A percentile compares a stretch with the other conserved stretches of the same genome.
Evolutionary conservation across 2,113 vertebrate species (phyloP).

Genomic region (Anseranas semipalmata): DNA sequence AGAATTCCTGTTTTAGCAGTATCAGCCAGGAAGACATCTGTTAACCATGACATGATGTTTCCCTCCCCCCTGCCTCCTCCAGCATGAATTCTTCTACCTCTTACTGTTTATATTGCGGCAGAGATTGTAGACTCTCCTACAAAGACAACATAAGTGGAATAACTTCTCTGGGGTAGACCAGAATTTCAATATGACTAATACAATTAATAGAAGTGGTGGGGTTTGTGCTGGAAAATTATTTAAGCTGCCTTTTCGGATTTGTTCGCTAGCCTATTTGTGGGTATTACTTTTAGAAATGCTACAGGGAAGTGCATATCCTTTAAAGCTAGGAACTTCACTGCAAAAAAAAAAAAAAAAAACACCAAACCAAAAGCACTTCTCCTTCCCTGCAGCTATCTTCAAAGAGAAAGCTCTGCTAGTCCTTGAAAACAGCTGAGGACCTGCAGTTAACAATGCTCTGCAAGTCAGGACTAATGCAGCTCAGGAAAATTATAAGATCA

Average conservation of each 20-base stretch:
- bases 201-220: not conserved
- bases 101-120: not conserved
- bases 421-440: not conserved
- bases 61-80: not conserved
- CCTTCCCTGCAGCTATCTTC: not conserved
- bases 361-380: not conserved
- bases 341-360: not conserved
- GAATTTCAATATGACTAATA: not conserved
- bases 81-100: conserved; percentile 5
- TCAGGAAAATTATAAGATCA: not conserved
- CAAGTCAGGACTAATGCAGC: not conserved
- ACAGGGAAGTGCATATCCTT: not conserved
- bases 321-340: not conserved
- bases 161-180: not conserved
- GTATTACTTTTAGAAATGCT: not conserved
- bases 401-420: not conserved
- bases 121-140: not conserved
- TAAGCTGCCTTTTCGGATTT: not conserved
- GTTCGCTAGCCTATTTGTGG: not conserved
- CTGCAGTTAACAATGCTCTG: not conserved
- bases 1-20: conserved; percentile 32
- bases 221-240: not conserved
- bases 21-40: conserved; percentile 66
- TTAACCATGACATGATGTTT: conserved; percentile 46
- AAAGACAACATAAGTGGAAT: not conserved